Percentiles rank a stretch among this genome's conserved stretches.
Conservation (phyloP, 2,797 vertebrate species). For the Nasua narica region DNA sequence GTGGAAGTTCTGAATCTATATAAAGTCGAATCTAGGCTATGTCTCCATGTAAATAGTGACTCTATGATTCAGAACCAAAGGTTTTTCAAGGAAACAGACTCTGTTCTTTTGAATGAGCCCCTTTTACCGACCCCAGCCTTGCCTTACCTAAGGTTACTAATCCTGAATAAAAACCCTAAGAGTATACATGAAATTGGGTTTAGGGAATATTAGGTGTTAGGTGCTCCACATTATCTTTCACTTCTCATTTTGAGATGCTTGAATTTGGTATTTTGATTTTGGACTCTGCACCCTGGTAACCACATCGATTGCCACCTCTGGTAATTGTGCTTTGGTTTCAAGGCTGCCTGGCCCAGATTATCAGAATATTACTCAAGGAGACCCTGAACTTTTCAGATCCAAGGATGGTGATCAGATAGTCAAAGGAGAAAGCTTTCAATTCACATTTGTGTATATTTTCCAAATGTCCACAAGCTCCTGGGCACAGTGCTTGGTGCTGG, state of each 20-base stretch:
- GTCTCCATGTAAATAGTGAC: neutral
- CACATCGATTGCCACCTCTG: neutral
- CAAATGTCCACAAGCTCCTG: neutral
- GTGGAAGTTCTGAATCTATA: neutral
- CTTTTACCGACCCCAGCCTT: neutral
- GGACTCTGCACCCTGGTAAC: neutral
- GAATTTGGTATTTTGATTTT: neutral
- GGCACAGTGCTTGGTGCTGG: neutral
- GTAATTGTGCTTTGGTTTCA: neutral
- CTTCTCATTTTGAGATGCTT: neutral
- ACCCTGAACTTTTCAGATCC: neutral
- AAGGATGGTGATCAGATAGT: neutral
- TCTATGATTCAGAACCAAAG: neutral
- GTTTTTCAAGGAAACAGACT: neutral
- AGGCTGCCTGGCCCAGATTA: neutral
- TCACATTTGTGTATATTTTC: neutral
- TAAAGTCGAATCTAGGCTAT: neutral
- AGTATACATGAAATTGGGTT: neutral
- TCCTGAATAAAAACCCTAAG: neutral
- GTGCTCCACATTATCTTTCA: neutral
- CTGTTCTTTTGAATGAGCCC: neutral
- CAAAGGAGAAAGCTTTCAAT: neutral
- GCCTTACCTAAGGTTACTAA: neutral
- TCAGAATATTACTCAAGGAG: neutral
- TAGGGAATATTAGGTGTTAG: neutral